phyloP scores from a whole-genome alignment of 2,888 invertebrate species.

The Sussaba pulchella region DNA sequence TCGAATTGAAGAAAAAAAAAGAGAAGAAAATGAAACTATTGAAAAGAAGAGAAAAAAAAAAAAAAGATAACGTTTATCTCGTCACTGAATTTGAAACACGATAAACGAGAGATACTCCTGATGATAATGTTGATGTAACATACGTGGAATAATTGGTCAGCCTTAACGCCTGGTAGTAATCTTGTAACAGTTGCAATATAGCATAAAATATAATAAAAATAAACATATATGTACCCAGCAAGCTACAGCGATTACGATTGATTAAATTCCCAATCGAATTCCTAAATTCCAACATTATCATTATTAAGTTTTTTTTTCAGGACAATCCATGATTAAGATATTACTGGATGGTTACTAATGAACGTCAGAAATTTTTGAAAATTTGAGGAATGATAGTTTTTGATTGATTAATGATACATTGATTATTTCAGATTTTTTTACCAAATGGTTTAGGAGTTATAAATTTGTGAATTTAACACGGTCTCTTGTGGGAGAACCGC shows the following conservation, averaged over 20 bases:
- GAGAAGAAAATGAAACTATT: too few relatives aligned
- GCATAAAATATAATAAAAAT: conserved; percentile 66
- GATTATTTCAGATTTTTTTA: too few relatives aligned
- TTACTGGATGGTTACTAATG: too few relatives aligned
- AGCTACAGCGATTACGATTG: conserved; percentile 19
- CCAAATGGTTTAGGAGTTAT: too few relatives aligned
- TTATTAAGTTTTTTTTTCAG: too few relatives aligned
- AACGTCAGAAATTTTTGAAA: too few relatives aligned
- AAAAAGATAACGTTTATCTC: conserved; percentile 37
- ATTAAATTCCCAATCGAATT: background rate
- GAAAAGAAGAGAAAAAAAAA: conserved; percentile 5
- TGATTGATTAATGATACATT: too few relatives aligned
- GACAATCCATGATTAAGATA: too few relatives aligned
- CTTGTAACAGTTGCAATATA: conserved; percentile 73
- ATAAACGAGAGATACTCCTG: conserved; percentile 60
- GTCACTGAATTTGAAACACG: conserved; percentile 34
- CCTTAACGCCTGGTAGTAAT: conserved; percentile 70
- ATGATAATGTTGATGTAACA: conserved; percentile 65
- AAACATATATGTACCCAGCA: conserved; percentile 71
- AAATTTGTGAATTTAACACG: too few relatives aligned
- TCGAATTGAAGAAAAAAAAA: background rate
- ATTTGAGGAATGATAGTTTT: too few relatives aligned
- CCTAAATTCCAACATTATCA: too few relatives aligned
- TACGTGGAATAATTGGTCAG: conserved; percentile 67
- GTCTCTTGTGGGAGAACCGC: too few relatives aligned